Evolutionary conservation across 2,113 vertebrate species (phyloP).

Genomic region (Hylia prasina): DNA sequence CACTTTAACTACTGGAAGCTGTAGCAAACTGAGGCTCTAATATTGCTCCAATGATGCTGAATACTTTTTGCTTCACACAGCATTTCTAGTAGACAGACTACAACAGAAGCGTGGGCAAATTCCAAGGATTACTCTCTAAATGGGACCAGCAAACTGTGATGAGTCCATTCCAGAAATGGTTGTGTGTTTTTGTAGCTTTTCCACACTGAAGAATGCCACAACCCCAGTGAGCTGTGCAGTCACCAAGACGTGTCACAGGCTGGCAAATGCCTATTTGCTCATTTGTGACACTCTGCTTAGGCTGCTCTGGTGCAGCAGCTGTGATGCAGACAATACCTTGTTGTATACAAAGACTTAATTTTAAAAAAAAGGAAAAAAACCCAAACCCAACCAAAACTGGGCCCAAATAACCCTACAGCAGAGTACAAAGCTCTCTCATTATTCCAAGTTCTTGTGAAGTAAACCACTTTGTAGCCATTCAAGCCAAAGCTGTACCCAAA

Average conservation of each 20-base stretch:
- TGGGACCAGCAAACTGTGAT: slow-evolving; percentile 7
- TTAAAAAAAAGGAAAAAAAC: neutral
- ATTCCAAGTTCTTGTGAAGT: neutral
- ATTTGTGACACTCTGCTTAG: neutral
- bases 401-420: neutral
- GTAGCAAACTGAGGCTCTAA: slow-evolving; percentile 35
- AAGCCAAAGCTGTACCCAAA: neutral
- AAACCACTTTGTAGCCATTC: neutral
- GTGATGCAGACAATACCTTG: neutral
- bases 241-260: neutral
- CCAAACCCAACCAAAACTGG: neutral
- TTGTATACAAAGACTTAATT: neutral
- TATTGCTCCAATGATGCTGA: slow-evolving; percentile 60
- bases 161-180: slow-evolving; percentile 10
- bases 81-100: slow-evolving; percentile 56
- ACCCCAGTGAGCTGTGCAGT: neutral
- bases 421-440: neutral
- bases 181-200: neutral
- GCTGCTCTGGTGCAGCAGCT: neutral
- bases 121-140: slow-evolving; percentile 13
- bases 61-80: slow-evolving; percentile 57
- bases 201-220: neutral
- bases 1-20: neutral
- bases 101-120: slow-evolving; percentile 50
- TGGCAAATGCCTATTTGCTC: neutral